Percentiles rank a stretch among this genome's conserved stretches.
Conservation (phyloP, 2,797 vertebrate species). For the Chiloscyllium punctatum region DNA sequence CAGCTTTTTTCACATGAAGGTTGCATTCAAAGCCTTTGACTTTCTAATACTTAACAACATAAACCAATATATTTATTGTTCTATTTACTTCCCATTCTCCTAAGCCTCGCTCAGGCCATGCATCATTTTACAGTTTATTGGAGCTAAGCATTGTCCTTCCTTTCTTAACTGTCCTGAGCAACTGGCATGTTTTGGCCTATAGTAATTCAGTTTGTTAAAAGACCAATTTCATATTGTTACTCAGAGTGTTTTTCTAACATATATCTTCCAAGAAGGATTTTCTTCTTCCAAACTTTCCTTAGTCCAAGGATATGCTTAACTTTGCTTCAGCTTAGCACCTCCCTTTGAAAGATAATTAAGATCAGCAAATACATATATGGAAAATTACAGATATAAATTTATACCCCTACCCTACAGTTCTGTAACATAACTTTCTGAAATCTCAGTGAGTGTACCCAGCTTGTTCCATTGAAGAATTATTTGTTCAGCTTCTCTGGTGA, state of each 20-base stretch:
- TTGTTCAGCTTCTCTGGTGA: neutral
- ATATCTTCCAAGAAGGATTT: neutral
- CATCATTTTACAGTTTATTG: neutral
- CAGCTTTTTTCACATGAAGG: neutral
- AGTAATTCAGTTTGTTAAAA: too few species aligned
- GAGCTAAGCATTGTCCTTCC: neutral
- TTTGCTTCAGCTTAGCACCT: neutral
- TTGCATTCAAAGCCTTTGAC: neutral
- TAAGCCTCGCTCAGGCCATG: neutral
- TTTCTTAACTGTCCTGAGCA: neutral
- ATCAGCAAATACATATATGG: neutral
- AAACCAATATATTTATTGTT: neutral
- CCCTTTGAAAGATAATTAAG: neutral
- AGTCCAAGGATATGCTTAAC: neutral
- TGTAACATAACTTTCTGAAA: neutral
- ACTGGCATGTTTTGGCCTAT: neutral
- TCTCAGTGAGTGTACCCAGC: neutral
- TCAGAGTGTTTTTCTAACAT: neutral
- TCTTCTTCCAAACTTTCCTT: neutral
- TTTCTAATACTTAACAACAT: neutral
- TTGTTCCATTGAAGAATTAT: neutral
- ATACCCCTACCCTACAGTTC: neutral
- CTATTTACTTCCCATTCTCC: neutral
- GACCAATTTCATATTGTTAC: too few species aligned
- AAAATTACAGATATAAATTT: neutral